A percentile compares a stretch with the other conserved stretches of the same genome.
phyloP scores from a whole-genome alignment of 2,113 vertebrate genomes.

The Silurus glanis region DNA sequence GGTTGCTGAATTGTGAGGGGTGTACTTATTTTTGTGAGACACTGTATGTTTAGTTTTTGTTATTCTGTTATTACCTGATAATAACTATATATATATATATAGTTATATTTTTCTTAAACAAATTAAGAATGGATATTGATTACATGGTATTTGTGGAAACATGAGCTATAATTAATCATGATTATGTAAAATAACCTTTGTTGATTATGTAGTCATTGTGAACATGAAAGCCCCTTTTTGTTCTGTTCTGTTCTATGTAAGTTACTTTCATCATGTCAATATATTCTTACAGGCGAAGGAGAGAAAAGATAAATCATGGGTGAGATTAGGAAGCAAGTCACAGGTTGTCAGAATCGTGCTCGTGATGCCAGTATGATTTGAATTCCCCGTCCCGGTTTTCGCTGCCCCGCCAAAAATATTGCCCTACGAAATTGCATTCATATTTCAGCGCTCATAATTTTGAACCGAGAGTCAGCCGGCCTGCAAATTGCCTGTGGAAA shows the following conservation, averaged over 20 bases:
- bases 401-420: slow-evolving; percentile 64
- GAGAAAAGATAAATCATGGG: slow-evolving; percentile 16
- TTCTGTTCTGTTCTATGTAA: background rate
- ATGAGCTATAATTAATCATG: background rate
- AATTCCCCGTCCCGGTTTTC: slow-evolving; percentile 67
- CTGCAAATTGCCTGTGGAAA: slow-evolving; percentile 76
- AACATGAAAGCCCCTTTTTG: background rate
- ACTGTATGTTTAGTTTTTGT: too few relatives aligned
- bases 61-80: background rate
- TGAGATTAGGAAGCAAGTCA: slow-evolving; percentile 32
- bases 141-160: background rate
- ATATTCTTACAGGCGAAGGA: background rate
- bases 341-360: slow-evolving; percentile 37
- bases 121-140: background rate
- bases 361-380: slow-evolving; percentile 53
- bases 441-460: slow-evolving; percentile 70
- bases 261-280: background rate
- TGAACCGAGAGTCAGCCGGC: slow-evolving; percentile 69
- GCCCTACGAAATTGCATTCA: slow-evolving; percentile 63
- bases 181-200: background rate
- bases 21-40: too few relatives aligned
- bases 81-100: background rate
- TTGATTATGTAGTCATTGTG: background rate
- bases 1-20: too few relatives aligned
- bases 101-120: background rate